Evolutionary conservation across 2,888 invertebrate species (phyloP), one percentile per base, ranked within the genome.

Genomic region (Girardia tigrina): DNA sequence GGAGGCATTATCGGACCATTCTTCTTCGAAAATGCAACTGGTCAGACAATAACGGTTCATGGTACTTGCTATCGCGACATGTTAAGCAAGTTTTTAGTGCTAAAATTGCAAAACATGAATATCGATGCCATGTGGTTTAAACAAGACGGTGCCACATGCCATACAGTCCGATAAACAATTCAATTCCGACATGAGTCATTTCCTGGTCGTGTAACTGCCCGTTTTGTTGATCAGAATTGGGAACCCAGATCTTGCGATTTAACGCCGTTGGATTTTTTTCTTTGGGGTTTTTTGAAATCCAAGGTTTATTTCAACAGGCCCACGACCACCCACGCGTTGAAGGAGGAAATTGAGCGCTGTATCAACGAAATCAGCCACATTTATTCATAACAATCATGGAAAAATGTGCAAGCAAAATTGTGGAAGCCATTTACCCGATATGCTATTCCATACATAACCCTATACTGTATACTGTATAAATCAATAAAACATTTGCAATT

Each of bases 1-100:
- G 81, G 80, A 75, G 81, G 81, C 77, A 79, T 82, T 74, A 82
- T 83, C 78, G 81, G 81, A 70, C 82, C 81, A 42, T 81, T 80
- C 74, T 81, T 83, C 75, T 80, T 79, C 71, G 79, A 82, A 81
- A 79, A 82, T 77, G 80, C 80, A 28, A 80, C 12, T 20, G 20
- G 20, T 14, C n/a, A 70, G n/a, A 14, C 12, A 12, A 26, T 42
- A 16, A 42, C 42, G 42, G 42, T 42, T 42, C 14, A 14, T 42
- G 42, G 42, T 42, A n/a, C 14, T 14, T n/a, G 42, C 14, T 42
- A 42, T 42, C 42, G 42, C n/a, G 42, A 14, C 42, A 42, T 42
- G 42, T 16, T 42, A 42, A 42, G n/a, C 14, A 42, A 42, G 14
- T 42, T 42, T 42, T 42, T 42, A 42, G 14, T 14, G 42, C 42